Base-by-base conservation (phyloP, 1,140 invertebrate species). In the Drosophila parvula region DNA sequence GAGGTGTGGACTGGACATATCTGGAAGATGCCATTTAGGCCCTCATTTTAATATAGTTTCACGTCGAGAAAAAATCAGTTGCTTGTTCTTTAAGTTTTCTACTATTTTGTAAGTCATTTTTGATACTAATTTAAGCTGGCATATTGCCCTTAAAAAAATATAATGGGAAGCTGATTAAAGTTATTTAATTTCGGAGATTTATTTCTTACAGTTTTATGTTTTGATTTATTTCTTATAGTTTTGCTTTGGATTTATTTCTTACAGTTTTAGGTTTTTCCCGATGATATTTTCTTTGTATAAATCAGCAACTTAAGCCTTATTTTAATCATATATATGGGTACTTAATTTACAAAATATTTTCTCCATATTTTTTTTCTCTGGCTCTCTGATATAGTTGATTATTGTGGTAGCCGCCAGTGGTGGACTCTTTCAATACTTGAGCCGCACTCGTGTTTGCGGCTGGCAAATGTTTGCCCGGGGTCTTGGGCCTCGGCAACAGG, bases 401-500 rank as follows among this genome's bases (percentile, higher is more conserved):
- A 11, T 57, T 47, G 16, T 56, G 63, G 63, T 48, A 69, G 64
- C 38, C 22, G 27, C n/a, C 30, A 7, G 27, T 3, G 43, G n/a
- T 14, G 28, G 18, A 22, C 18, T 61, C 9, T 64, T 27, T 14
- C 38, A 57, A 71, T 58, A 70, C 71, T 70, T 71, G 27, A 32
- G 27, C 38, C n/a, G 32, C 10, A 3, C 18, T 41, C 34, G 47
- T 57, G 47, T 70, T 47, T 57, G 65, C n/a, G 32, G 7, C 11
- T 38, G 36, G 51, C 65, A 58, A 71, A 71, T 47, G 50, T 70
- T 70, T 57, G 65, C 30, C 30, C 12, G 62, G 63, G 65, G 62
- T 71, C 36, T 70, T n/a, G 67, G 67, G 38, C 65, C 47, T 51
- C 69, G 69, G 43, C 69, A 67, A 58, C 43, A 27, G 16, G 36